Evolutionary conservation across 1,140 invertebrate genomes (phyloP).

Genomic region (Gonatopus flavifemur): DNA sequence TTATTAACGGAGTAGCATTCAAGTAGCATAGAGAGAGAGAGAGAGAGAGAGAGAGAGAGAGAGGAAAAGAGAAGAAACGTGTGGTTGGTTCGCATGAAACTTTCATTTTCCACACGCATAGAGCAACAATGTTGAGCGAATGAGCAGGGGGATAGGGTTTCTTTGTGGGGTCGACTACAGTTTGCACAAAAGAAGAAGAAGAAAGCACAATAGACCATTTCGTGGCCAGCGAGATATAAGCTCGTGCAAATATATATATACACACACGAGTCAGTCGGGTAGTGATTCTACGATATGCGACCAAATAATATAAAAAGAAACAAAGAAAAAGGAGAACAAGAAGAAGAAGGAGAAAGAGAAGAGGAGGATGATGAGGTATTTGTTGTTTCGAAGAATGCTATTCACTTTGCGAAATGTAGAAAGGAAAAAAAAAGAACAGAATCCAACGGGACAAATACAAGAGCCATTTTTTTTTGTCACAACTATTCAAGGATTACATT

Average conservation of each 20-base stretch:
- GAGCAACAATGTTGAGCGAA: conserved; percentile 30
- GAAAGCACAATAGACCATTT: conserved; percentile 23
- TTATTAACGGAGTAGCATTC: background rate
- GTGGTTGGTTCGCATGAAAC: conserved; percentile 34
- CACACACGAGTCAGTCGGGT: too few species aligned
- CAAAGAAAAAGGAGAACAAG: background rate
- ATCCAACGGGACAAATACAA: too few species aligned
- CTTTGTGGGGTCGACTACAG: conserved; percentile 23
- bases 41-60: too few species aligned
- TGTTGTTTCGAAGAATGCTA: conserved; percentile 4
- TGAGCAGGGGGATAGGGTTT: conserved; percentile 19
- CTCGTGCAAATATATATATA: too few species aligned
- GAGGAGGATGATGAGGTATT: conserved; percentile 1
- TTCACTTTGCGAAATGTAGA: too few species aligned
- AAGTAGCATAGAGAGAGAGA: background rate
- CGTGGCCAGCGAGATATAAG: conserved; percentile 14
- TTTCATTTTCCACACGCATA: conserved; percentile 37
- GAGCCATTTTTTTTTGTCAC: too few species aligned
- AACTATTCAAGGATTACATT: too few species aligned
- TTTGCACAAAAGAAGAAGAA: conserved; percentile 19
- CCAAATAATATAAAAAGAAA: conserved; percentile 9
- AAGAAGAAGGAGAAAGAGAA: background rate
- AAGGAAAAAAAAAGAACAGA: too few species aligned
- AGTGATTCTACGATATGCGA: conserved; percentile 1
- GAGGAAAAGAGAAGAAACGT: too few species aligned